A percentile compares a stretch with the other conserved stretches of the same genome.
phyloP scores from a whole-genome alignment of 2,113 vertebrate species.

The Phocoena sinus region DNA sequence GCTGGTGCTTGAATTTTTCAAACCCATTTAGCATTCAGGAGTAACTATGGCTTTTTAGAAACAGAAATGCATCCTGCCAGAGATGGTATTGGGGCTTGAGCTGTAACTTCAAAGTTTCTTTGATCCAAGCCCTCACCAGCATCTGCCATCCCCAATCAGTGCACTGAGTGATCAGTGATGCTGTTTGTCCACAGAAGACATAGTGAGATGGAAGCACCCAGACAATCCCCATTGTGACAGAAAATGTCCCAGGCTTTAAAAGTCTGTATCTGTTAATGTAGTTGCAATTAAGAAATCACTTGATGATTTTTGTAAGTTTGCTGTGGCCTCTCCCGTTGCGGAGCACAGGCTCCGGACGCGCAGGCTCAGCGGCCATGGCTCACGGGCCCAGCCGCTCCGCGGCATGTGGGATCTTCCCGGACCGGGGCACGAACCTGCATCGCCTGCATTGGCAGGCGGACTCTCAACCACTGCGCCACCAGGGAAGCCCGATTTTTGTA shows the following conservation, averaged over 20 bases:
- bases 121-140: slow-evolving; percentile 27
- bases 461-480: no score
- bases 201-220: background rate
- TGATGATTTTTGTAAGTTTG: background rate
- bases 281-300: background rate
- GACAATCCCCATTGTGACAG: background rate
- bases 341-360: no score
- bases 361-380: no score
- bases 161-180: background rate
- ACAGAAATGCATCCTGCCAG: slow-evolving; percentile 47
- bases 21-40: slow-evolving; percentile 55
- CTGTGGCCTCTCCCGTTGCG: no score
- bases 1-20: slow-evolving; percentile 20
- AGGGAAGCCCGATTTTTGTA: background rate
- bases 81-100: slow-evolving; percentile 42
- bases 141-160: slow-evolving; percentile 26
- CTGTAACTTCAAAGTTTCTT: slow-evolving; percentile 55
- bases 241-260: background rate
- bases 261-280: background rate
- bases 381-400: no score
- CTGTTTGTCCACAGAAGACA: background rate
- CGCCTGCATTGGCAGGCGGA: no score
- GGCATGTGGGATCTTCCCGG: no score
- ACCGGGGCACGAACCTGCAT: no score
- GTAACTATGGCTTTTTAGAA: slow-evolving; percentile 56